Evolutionary conservation across 2,113 vertebrate species (phyloP), one percentile per base, ranked within the genome.

Genomic region (Otis tarda): DNA sequence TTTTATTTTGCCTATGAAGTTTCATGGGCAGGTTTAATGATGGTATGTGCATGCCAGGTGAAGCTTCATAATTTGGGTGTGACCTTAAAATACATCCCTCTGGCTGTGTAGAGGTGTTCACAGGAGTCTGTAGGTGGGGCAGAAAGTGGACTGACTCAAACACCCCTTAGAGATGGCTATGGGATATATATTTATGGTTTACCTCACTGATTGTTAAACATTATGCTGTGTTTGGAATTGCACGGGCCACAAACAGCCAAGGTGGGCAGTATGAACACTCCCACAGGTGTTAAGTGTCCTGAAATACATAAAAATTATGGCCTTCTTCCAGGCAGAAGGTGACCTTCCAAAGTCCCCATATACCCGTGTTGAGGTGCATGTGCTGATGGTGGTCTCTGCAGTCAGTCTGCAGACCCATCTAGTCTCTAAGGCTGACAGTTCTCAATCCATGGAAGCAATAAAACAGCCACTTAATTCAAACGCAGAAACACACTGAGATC

Each of bases 71-170:
- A 93, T 96, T 94, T 96, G 95, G 96, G 96, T 92, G 95, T 97
- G 94, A 96, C 93, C 91, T 95, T 90, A 96, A 96, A 97, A 96
- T 83, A 96, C 71, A 97, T 39, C 87, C 96, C 96, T 97, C 95
- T 96, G 96, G 96, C 95, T 94, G 94, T 93, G 70, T 74, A 74
- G 95, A 97, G 89, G 70, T 86, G 75, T 93, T 96, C 82, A 83
- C n/a, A 96, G 92, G 88, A 95, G 75, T 85, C 61, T 94, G 67
- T 83, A 83, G 96, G 94, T 90, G 93, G 87, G 87, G 94, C 94
- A 93, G 82, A 96, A 83, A 92, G 90, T 95, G 92, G 91, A 73
- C 92, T 95, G 94, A 96, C 90, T 96, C 74, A 94, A 95, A 89
- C 61, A 85, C 69, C 70, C 81, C 74, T 84, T 65, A 76, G 89